These are phyloP conservation scores for Lacanobia oleracea DNA, from an alignment of 2,888 invertebrate species.

Conservation along the genomic window DNA sequence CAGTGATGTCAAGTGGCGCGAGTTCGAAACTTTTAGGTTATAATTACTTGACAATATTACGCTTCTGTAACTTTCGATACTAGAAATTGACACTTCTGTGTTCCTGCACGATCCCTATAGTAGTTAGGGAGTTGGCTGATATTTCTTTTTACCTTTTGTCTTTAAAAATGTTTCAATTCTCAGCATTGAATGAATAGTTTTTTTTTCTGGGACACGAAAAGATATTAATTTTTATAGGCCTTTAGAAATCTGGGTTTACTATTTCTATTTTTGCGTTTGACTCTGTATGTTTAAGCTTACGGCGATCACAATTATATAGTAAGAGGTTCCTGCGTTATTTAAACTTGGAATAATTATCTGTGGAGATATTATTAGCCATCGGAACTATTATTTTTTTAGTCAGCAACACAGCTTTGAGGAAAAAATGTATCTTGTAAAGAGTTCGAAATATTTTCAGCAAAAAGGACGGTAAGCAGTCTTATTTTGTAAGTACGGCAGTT, in stretches of 20 bases:
- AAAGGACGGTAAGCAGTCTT: constrained; percentile 33
- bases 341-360: constrained; percentile 11
- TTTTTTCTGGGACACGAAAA: background rate
- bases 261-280: constrained; percentile 13
- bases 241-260: background rate
- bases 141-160: background rate
- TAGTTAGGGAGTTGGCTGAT: background rate
- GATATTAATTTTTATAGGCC: background rate
- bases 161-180: background rate
- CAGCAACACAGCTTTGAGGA: background rate
- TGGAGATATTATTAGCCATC: background rate
- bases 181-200: background rate
- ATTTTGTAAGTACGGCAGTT: background rate
- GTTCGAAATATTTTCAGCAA: background rate
- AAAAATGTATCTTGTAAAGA: constrained; percentile 1
- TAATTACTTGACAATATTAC: too few relatives aligned
- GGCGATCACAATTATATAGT: background rate
- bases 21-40: too few relatives aligned
- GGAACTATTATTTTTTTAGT: background rate
- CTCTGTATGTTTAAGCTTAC: constrained; percentile 1
- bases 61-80: too few relatives aligned
- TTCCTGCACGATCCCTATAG: background rate
- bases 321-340: constrained; percentile 50
- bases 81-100: too few relatives aligned
- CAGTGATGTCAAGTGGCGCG: too few relatives aligned